A percentile compares a stretch with the other conserved stretches of the same genome.
Evolutionary conservation across 2,113 vertebrate genomes (phyloP).

Genomic region (Lophura nycthemera): DNA sequence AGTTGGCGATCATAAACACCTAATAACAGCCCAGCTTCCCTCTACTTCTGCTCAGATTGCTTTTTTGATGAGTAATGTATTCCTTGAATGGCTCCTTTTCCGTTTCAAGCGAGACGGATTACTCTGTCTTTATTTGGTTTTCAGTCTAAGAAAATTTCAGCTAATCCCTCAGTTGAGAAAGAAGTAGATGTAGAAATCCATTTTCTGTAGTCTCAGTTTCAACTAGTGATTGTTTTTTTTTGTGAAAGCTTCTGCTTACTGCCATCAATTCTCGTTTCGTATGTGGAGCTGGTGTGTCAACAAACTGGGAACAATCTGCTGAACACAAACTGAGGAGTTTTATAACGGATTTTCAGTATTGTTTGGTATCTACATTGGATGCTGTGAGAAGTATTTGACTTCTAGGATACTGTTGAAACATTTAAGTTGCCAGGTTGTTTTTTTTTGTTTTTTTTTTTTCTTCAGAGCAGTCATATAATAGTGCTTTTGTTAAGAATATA

Average conservation of each 20-base stretch:
- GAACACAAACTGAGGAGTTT: constrained; percentile 25
- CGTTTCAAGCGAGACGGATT: constrained; percentile 48
- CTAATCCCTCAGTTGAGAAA: too few species aligned
- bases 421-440: constrained; percentile 35
- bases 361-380: constrained; percentile 53
- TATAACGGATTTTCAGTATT: constrained; percentile 48
- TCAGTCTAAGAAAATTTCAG: constrained; percentile 48
- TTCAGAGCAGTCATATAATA: constrained; percentile 43
- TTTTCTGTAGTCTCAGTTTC: constrained; percentile 10
- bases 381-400: constrained; percentile 60
- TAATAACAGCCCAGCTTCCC: too few species aligned
- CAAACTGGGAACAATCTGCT: constrained; percentile 47
- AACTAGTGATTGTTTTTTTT: too few species aligned
- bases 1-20: constrained; percentile 99
- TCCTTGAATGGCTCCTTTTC: constrained; percentile 53
- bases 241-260: neutral
- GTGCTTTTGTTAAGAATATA: constrained; percentile 76
- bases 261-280: neutral
- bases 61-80: constrained; percentile 98
- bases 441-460: neutral
- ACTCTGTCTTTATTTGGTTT: constrained; percentile 42
- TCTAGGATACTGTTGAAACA: constrained; percentile 71
- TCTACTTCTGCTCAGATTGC: too few species aligned
- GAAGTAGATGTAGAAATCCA: too few species aligned
- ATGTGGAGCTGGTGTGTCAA: constrained; percentile 45